Conservation (phyloP, 2,113 vertebrate genomes). For the Alaudala cheleensis region DNA sequence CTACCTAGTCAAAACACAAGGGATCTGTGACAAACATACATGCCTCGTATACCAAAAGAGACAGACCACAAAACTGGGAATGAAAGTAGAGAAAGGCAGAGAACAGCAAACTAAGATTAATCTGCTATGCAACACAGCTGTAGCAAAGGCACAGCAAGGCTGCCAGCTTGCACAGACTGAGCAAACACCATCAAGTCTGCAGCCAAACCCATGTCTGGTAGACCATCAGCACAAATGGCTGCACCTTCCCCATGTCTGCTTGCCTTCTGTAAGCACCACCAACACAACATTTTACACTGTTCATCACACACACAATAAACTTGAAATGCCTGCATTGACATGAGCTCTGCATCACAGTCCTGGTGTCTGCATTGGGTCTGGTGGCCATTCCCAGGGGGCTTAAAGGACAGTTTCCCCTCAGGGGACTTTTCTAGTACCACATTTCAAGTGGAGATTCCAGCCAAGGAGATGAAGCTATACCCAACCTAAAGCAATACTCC, state of each 20-base stretch:
- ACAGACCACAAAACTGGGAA: neutral
- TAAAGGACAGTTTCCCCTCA: neutral
- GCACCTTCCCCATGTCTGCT: neutral
- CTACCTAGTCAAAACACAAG: neutral
- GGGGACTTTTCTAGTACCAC: neutral
- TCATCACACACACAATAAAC: rapidly evolving
- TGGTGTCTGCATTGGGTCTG: neutral
- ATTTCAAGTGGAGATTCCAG: neutral
- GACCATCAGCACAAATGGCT: rapidly evolving
- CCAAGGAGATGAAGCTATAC: neutral
- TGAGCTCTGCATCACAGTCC: neutral
- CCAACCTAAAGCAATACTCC: neutral
- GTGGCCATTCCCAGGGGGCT: neutral
- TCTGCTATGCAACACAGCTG: neutral
- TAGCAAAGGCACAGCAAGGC: neutral
- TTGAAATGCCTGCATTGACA: rapidly evolving
- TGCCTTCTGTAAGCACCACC: neutral
- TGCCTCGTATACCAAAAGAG: neutral
- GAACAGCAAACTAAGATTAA: neutral
- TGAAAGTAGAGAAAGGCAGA: neutral
- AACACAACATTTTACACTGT: neutral
- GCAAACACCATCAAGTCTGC: neutral
- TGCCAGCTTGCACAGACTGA: neutral
- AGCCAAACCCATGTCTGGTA: neutral
- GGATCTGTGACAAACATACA: neutral